Percentiles rank a stretch among this genome's conserved stretches.
Evolutionary conservation across 2,888 invertebrate genomes (phyloP).

Genomic region (Rhorus exstirpatorius): DNA sequence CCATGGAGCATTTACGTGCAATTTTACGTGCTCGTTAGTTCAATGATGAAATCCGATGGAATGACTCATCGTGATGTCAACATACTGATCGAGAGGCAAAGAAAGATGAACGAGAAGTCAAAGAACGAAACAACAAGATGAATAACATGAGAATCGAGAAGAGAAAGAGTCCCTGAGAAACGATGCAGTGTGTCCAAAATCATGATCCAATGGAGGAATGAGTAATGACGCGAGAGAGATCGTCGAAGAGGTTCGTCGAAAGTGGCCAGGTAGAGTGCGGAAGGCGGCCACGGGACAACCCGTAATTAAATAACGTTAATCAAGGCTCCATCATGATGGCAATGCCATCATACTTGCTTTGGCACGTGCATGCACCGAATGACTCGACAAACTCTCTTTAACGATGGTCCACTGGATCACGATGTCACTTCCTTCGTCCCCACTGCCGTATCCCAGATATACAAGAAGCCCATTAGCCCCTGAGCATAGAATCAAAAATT

Average conservation of each 20-base stretch:
- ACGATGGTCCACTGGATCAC: constrained; percentile 25
- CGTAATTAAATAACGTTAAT: constrained; percentile 70
- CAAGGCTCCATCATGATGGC: constrained; percentile 28
- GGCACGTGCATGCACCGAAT: constrained; percentile 58
- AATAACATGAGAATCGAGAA: constrained; percentile 3
- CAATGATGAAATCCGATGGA: neutral
- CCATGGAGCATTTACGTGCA: neutral
- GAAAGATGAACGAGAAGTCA: constrained; percentile 50
- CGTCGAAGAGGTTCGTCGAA: constrained; percentile 36
- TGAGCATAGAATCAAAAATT: constrained; percentile 8
- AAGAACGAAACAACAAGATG: constrained; percentile 21
- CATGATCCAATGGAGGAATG: neutral
- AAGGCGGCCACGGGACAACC: constrained; percentile 58
- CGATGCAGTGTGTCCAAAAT: constrained; percentile 12
- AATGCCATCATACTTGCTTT: constrained; percentile 17
- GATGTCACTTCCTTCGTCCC: constrained; percentile 14
- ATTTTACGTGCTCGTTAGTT: constrained; percentile 19
- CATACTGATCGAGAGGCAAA: constrained; percentile 14
- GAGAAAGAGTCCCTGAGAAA: neutral
- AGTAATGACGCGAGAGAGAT: constrained; percentile 15
- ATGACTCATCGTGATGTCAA: constrained; percentile 30
- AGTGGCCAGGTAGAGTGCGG: constrained; percentile 49
- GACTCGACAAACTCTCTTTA: constrained; percentile 45
- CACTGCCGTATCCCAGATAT: neutral
- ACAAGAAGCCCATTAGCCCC: no score